These are phyloP conservation scores for Agonum fuliginosum DNA, from an alignment of 2,888 invertebrate species.

Conservation along the genomic window DNA sequence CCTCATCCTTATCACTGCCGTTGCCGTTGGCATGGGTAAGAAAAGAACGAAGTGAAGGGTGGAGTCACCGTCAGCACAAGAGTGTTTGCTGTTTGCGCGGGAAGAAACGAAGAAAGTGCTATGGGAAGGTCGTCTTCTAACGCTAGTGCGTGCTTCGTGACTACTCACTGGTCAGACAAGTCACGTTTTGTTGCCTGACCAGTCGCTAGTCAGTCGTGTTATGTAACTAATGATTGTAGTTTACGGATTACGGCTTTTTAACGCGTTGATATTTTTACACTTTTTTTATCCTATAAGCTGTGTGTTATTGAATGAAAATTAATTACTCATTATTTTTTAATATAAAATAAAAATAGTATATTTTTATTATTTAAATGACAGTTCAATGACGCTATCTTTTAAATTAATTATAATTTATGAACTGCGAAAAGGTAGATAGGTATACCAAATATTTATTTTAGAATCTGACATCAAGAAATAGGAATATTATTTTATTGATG, in stretches of 20 bases:
- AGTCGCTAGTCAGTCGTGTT: slow-evolving; percentile 8
- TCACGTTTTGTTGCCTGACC: slow-evolving; percentile 33
- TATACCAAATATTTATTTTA: no score
- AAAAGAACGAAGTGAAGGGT: background rate
- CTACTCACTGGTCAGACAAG: slow-evolving; percentile 4
- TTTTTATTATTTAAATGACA: slow-evolving; percentile 6
- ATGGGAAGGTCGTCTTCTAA: slow-evolving; percentile 50
- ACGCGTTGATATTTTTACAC: background rate
- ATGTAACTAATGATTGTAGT: slow-evolving; percentile 5
- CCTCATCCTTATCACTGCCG: no score
- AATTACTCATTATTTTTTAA: background rate
- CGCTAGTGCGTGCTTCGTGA: slow-evolving; percentile 3
- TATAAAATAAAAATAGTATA: background rate
- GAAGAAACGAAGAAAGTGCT: slow-evolving; percentile 27
- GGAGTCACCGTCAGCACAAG: background rate
- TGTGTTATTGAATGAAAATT: slow-evolving; percentile 9
- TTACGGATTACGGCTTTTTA: slow-evolving; percentile 1
- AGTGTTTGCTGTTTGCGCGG: no score
- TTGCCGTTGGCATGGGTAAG: no score
- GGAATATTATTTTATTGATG: no score
- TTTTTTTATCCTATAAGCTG: background rate
- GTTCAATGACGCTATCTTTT: background rate
- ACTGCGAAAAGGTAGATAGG: no score
- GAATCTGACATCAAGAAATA: no score
- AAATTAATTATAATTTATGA: no score